Conservation (phyloP, 2,797 vertebrate species). For the Chromis chromis region DNA sequence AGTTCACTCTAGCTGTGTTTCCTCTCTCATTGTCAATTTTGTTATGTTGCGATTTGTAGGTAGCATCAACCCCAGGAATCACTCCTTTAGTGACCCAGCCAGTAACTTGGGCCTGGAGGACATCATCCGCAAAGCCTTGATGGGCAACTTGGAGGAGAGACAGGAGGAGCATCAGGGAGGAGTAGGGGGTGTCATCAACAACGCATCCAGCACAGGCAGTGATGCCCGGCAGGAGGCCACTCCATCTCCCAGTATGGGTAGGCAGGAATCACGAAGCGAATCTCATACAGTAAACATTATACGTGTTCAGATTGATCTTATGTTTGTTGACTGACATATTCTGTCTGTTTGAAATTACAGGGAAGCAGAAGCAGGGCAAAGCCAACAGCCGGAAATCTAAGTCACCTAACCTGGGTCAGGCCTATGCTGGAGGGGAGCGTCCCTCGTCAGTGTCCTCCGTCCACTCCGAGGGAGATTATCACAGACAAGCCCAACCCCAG, state of each 20-base stretch:
- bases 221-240: slow-evolving; percentile 92
- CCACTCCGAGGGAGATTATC: slow-evolving; percentile 98
- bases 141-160: slow-evolving; percentile 97
- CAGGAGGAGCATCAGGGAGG: slow-evolving; percentile 91
- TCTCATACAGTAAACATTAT: background rate
- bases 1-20: background rate
- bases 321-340: background rate
- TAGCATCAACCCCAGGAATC: slow-evolving; percentile 91
- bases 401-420: slow-evolving; percentile 94
- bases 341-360: slow-evolving; percentile 71
- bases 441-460: slow-evolving; percentile 98
- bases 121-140: slow-evolving; percentile 98
- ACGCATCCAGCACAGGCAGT: slow-evolving; percentile 71
- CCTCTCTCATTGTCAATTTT: slow-evolving; percentile 24
- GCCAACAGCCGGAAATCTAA: slow-evolving; percentile 93
- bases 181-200: slow-evolving; percentile 76
- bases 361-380: slow-evolving; percentile 95
- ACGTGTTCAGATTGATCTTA: background rate
- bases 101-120: slow-evolving; percentile 98
- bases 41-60: slow-evolving; percentile 80
- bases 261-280: background rate
- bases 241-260: slow-evolving; percentile 94
- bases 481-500: slow-evolving; percentile 88
- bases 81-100: slow-evolving; percentile 96
- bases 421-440: slow-evolving; percentile 89